These are phyloP conservation scores for Ceratotherium simum DNA, from an alignment of 2,113 vertebrate species.

Conservation along the genomic window DNA sequence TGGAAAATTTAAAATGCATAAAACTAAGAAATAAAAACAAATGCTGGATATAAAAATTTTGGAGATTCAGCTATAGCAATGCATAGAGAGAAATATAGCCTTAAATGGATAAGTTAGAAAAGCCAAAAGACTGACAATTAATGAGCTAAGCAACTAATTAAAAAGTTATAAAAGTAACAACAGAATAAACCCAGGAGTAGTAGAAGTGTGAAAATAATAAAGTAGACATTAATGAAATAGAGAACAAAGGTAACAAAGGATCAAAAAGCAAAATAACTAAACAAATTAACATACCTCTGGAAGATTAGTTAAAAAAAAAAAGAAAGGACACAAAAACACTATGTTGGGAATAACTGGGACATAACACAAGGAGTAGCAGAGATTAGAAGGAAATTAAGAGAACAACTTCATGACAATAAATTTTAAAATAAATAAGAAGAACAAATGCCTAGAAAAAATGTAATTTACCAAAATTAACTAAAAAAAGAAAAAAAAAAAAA, in stretches of 20 bases:
- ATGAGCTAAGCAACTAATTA: background rate
- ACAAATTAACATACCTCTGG: background rate
- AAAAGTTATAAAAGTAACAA: background rate
- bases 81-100: background rate
- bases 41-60: background rate
- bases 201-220: background rate
- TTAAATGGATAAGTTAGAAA: background rate
- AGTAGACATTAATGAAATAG: background rate
- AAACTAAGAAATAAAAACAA: slow-evolving; percentile 3
- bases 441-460: background rate
- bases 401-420: background rate
- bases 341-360: background rate
- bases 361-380: background rate
- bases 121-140: background rate
- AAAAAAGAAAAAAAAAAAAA: background rate
- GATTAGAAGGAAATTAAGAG: background rate
- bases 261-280: background rate
- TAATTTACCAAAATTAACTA: background rate
- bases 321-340: background rate
- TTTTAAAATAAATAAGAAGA: background rate
- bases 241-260: background rate
- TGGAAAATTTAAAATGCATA: background rate
- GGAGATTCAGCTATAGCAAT: background rate
- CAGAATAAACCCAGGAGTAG: background rate
- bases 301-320: background rate